These are phyloP conservation scores for Cheumatopsyche charites DNA, from an alignment of 1,140 invertebrate genomes.

Conservation along the genomic window DNA sequence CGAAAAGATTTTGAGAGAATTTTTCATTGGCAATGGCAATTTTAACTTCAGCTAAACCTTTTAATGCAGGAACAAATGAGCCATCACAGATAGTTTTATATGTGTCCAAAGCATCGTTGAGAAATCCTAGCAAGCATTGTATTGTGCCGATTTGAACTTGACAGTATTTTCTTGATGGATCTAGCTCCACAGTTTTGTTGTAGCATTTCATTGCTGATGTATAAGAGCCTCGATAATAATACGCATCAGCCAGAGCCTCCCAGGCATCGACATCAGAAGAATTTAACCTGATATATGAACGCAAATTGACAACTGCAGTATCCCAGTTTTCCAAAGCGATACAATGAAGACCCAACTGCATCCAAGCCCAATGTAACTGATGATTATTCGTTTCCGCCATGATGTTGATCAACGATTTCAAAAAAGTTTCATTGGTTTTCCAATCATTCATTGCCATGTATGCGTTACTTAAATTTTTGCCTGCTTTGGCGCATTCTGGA, in stretches of 20 bases:
- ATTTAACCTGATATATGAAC: conserved; percentile 77
- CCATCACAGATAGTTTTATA: conserved; percentile 70
- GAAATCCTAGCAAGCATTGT: conserved; percentile 74
- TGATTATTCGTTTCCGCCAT: background rate
- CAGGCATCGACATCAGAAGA: conserved; percentile 73
- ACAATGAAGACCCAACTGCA: conserved; percentile 79
- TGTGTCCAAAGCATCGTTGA: conserved; percentile 71
- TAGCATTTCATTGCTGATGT: conserved; percentile 86
- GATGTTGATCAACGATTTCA: conserved; percentile 52
- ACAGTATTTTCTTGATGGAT: conserved; percentile 74
- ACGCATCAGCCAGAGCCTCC: conserved; percentile 89
- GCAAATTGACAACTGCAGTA: conserved; percentile 76
- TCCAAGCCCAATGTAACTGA: conserved; percentile 77
- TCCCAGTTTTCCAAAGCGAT: conserved; percentile 72
- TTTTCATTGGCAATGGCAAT: conserved; percentile 69
- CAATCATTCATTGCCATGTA: conserved; percentile 72
- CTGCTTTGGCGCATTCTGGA: conserved; percentile 67
- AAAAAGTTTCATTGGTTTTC: conserved; percentile 71
- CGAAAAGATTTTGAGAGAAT: conserved; percentile 67
- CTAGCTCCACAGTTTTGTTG: conserved; percentile 73
- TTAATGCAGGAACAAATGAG: conserved; percentile 76
- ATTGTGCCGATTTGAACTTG: conserved; percentile 82
- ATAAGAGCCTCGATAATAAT: conserved; percentile 80
- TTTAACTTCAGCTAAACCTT: conserved; percentile 77
- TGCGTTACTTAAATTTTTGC: conserved; percentile 75